A percentile compares a stretch with the other conserved stretches of the same genome.
Evolutionary conservation across 1,140 invertebrate genomes (phyloP).

Genomic region (Parasteatoda tepidariorum): DNA sequence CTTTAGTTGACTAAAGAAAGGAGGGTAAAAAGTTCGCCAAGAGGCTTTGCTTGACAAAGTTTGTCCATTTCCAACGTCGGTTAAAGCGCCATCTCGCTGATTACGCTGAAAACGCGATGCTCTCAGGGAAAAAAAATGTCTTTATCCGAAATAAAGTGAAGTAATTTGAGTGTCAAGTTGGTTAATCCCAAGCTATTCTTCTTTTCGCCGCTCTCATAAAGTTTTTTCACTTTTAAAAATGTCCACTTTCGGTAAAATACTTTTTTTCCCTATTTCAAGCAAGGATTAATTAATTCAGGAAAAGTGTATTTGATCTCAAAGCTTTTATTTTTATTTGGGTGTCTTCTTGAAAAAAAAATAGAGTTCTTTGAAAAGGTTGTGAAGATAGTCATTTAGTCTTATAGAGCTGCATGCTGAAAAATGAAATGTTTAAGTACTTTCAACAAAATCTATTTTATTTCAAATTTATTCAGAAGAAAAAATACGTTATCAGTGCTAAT

Average conservation of each 20-base stretch:
- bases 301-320: neutral
- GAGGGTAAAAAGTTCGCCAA: neutral
- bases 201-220: neutral
- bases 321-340: no score
- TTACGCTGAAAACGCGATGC: conserved; percentile 4
- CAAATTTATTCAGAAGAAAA: no score
- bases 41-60: conserved; percentile 53
- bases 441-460: no score
- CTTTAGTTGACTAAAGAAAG: neutral
- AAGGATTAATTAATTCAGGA: neutral
- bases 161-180: conserved; percentile 41
- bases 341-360: neutral
- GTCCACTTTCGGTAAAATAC: neutral
- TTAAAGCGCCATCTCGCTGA: neutral
- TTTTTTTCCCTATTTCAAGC: neutral
- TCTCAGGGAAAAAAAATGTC: conserved; percentile 14
- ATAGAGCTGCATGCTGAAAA: no score
- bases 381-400: no score
- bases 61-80: conserved; percentile 44
- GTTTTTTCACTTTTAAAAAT: neutral
- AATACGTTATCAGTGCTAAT: no score
- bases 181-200: conserved; percentile 34
- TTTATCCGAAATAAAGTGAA: conserved; percentile 41
- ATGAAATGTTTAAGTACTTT: no score
- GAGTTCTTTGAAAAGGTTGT: no score